Base-by-base conservation (phyloP, 1,140 invertebrate species). In the Drosophila ironensis region DNA sequence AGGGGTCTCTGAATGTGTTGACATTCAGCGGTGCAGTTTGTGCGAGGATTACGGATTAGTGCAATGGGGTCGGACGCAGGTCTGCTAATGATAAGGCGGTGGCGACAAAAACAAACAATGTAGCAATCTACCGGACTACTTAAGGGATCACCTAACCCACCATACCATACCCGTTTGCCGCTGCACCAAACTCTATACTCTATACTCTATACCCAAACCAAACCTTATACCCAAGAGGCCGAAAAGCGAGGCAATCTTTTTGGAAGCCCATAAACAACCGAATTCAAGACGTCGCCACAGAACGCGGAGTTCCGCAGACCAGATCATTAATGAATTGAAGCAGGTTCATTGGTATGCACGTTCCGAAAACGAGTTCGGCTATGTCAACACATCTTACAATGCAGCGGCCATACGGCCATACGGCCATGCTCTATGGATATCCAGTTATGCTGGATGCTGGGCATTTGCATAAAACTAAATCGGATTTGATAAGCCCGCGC, bases 391-490 rank as follows among this genome's bases (percentile, higher is more conserved):
- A 56, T 59, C 57, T 64, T 81, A 84, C 78, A 82, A 38, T 82
- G 63, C 73, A 77, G 33, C n/a, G n/a, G n/a, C n/a, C n/a, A n/a
- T n/a, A n/a, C n/a, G n/a, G n/a, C n/a, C n/a, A n/a, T n/a, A n/a
- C n/a, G n/a, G n/a, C n/a, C n/a, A n/a, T n/a, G n/a, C n/a, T n/a
- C n/a, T n/a, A n/a, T 53, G 22, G 24, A 72, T 61, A 72, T 72
- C 73, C 40, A 50, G 60, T 60, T 73, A 22, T 68, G 35, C 50
- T 47, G 41, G 16, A 30, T 35, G 25, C 19, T 53, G 54, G 35
- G 53, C 27, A 77, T 84, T 84, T 72, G 76, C 72, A 81, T 82
- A 82, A 76, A 38, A 48, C 16, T 82, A 82, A 76, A 38, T 44
- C 16, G 33, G 3, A 59, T 27, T 37, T 59, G 53, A 46, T 66